These are phyloP conservation scores for Dendrocincla fuliginosa DNA, from an alignment of 2,797 vertebrate genomes.

Conservation along the genomic window DNA sequence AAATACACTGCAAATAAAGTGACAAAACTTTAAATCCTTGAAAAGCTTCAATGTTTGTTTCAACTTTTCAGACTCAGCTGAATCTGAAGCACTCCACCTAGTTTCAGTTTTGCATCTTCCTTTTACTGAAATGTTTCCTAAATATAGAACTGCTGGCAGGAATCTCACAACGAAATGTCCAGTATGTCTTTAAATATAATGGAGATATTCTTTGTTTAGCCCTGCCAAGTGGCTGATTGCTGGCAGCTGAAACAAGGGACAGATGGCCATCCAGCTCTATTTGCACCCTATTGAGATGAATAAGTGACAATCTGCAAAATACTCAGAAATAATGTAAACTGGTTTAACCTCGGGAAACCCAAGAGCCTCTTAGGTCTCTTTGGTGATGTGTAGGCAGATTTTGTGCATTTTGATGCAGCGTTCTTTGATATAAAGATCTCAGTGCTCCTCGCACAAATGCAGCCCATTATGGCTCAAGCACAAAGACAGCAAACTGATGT, in stretches of 20 bases:
- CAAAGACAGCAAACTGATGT: neutral
- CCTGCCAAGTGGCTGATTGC: slow-evolving; percentile 57
- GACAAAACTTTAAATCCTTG: neutral
- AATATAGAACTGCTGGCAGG: slow-evolving; percentile 52
- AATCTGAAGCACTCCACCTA: neutral
- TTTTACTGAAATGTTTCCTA: slow-evolving; percentile 1
- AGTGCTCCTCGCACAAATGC: neutral
- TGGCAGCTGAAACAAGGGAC: slow-evolving; percentile 61
- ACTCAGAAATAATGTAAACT: slow-evolving; percentile 69
- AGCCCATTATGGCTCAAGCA: neutral
- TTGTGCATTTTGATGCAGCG: neutral
- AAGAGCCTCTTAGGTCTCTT: slow-evolving; percentile 6
- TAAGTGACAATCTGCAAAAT: slow-evolving; percentile 72
- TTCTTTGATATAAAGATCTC: neutral
- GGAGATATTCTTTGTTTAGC: slow-evolving; percentile 6
- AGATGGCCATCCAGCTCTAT: slow-evolving; percentile 69
- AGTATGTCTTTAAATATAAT: slow-evolving; percentile 64
- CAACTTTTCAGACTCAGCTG: neutral
- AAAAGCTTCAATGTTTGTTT: neutral
- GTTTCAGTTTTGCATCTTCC: neutral
- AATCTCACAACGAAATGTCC: slow-evolving; percentile 44
- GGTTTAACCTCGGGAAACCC: slow-evolving; percentile 66
- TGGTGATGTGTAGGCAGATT: neutral
- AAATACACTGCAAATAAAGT: neutral
- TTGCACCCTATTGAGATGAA: slow-evolving; percentile 59